Percentiles rank a stretch among this genome's conserved stretches.
These are phyloP conservation scores for Erythrocercus mccallii DNA, from an alignment of 2,113 vertebrate genomes.

Conservation along the genomic window DNA sequence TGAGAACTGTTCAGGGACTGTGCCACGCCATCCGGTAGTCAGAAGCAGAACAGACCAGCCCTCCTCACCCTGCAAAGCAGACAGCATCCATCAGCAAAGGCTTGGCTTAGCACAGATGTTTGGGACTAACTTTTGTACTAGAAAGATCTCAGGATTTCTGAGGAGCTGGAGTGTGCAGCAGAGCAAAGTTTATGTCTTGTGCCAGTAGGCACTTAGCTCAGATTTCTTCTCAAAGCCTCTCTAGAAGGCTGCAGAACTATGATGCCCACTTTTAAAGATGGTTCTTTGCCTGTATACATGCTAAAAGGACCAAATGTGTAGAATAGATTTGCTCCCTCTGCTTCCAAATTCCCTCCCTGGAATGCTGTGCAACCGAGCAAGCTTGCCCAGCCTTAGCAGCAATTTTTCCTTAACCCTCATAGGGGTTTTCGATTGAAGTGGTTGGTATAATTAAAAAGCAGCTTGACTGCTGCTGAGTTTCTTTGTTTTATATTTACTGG, in stretches of 20 bases:
- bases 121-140: neutral
- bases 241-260: neutral
- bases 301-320: neutral
- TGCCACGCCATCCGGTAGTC: accelerated
- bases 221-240: neutral
- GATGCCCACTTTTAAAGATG: neutral
- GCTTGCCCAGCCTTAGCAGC: neutral
- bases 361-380: neutral
- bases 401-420: constrained; percentile 4
- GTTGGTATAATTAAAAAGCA: constrained; percentile 40
- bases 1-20: neutral
- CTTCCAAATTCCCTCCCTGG: neutral
- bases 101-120: neutral
- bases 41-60: neutral
- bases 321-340: neutral
- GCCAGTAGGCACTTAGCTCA: neutral
- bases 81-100: neutral
- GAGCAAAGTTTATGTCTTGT: neutral
- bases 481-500: constrained; percentile 45
- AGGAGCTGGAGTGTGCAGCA: neutral
- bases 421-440: constrained; percentile 42
- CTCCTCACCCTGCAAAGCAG: neutral
- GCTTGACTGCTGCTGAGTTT: neutral
- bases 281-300: neutral
- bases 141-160: neutral